Evolutionary conservation across 1,140 invertebrate genomes (phyloP).

Genomic region (Lepidurus packardi): DNA sequence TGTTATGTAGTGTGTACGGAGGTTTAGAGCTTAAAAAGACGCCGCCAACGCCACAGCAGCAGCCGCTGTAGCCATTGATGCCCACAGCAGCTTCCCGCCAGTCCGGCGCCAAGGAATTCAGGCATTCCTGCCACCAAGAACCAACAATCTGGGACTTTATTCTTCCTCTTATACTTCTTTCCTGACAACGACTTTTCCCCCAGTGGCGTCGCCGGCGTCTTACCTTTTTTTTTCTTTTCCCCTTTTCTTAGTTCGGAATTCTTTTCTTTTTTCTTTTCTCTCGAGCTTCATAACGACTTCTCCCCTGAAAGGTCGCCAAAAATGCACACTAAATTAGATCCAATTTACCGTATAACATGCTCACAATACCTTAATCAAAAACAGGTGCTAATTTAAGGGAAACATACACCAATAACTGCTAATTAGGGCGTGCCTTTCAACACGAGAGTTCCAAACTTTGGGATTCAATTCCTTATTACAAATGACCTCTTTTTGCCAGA

Average conservation of each 20-base stretch:
- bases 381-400: background rate
- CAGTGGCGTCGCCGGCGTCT: background rate
- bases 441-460: background rate
- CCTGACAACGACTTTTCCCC: conserved; percentile 16
- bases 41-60: conserved; percentile 19
- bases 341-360: background rate
- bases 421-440: background rate
- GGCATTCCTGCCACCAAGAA: conserved; percentile 20
- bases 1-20: conserved; percentile 19
- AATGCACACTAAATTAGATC: conserved; percentile 4
- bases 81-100: conserved; percentile 20
- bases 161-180: conserved; percentile 9
- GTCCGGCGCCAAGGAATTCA: conserved; percentile 20
- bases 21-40: conserved; percentile 3
- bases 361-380: conserved; percentile 14
- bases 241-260: background rate
- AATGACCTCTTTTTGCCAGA: background rate
- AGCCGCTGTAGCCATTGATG: conserved; percentile 20
- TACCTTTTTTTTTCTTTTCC: background rate
- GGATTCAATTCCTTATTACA: background rate
- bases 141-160: conserved; percentile 21
- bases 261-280: background rate
- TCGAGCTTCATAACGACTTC: background rate
- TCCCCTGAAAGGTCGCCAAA: background rate
- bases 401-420: background rate